Conservation (phyloP, 1,140 invertebrate species). For the Drosophila bocki region DNA sequence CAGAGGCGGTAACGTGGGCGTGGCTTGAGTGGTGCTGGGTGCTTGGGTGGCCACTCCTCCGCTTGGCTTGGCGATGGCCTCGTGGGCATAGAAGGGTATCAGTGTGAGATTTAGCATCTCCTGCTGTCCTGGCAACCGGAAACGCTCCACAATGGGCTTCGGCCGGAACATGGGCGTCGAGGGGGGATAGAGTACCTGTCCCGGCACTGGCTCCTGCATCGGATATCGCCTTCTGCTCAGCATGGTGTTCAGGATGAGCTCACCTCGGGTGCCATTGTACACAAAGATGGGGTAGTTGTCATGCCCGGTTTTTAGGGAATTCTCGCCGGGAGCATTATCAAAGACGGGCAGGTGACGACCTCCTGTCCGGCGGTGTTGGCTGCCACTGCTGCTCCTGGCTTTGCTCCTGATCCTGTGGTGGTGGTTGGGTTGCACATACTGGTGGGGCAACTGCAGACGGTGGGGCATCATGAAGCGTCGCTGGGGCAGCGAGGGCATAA, state of each 20-base stretch:
- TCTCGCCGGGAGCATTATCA: slow-evolving; percentile 69
- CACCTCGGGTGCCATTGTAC: slow-evolving; percentile 67
- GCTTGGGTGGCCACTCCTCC: not conserved
- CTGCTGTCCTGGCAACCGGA: slow-evolving; percentile 54
- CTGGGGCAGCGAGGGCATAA: slow-evolving; percentile 6
- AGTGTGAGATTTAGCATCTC: slow-evolving; percentile 67
- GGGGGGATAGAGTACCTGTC: slow-evolving; percentile 73
- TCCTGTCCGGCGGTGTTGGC: not conserved
- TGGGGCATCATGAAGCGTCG: slow-evolving; percentile 37
- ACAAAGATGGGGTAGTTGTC: slow-evolving; percentile 66
- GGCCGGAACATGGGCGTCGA: slow-evolving; percentile 76
- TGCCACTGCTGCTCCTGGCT: not conserved
- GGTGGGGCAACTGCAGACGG: slow-evolving; percentile 28
- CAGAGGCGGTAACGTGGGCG: slow-evolving; percentile 23
- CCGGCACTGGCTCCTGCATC: slow-evolving; percentile 80
- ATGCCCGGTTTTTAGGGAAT: slow-evolving; percentile 7
- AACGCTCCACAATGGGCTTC: slow-evolving; percentile 71
- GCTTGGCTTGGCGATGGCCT: slow-evolving; percentile 57
- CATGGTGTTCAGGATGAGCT: slow-evolving; percentile 77
- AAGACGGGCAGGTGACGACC: slow-evolving; percentile 67
- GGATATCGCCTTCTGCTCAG: slow-evolving; percentile 68
- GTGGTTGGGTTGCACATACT: slow-evolving; percentile 14
- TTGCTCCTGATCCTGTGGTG: not conserved
- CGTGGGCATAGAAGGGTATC: slow-evolving; percentile 80
- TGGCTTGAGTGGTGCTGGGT: not conserved